phyloP scores from a whole-genome alignment of 2,888 invertebrate species.

The Drosophila greeni region DNA sequence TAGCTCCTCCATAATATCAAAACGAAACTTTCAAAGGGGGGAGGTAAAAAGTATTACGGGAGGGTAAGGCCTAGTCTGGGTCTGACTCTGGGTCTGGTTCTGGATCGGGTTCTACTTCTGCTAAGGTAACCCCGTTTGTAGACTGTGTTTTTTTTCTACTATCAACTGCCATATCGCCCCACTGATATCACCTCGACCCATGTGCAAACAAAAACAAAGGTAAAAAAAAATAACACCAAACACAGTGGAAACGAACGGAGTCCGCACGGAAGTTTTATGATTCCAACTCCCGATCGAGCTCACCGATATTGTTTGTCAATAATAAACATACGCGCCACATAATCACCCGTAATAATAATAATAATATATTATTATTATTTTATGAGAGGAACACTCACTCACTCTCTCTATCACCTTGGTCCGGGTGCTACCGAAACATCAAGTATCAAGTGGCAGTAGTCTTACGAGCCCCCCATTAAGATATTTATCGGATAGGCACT shows the following conservation, averaged over 20 bases:
- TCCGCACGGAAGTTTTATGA: slow-evolving; percentile 48
- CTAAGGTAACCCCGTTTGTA: slow-evolving; percentile 28
- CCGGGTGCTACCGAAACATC: slow-evolving; percentile 16
- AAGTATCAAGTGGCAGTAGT: slow-evolving; percentile 33
- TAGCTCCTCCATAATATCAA: slow-evolving; percentile 21
- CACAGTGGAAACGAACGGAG: slow-evolving; percentile 9
- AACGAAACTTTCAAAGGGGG: neutral
- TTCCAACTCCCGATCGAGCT: slow-evolving; percentile 38
- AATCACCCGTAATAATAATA: slow-evolving; percentile 64
- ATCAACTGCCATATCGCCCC: slow-evolving; percentile 43
- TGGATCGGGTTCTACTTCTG: too few relatives aligned
- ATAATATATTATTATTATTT: slow-evolving; percentile 50
- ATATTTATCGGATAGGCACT: slow-evolving; percentile 31
- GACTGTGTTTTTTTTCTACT: slow-evolving; percentile 43
- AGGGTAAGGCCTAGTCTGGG: too few relatives aligned
- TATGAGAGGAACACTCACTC: slow-evolving; percentile 18
- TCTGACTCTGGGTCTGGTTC: neutral
- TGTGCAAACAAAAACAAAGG: slow-evolving; percentile 31
- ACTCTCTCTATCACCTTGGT: slow-evolving; percentile 20
- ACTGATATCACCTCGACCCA: slow-evolving; percentile 27
- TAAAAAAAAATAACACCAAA: slow-evolving; percentile 9
- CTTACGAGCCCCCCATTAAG: slow-evolving; percentile 34
- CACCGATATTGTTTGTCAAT: slow-evolving; percentile 62
- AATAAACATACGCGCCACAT: slow-evolving; percentile 72
- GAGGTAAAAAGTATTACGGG: too few relatives aligned